Evolutionary conservation across 2,113 vertebrate species (phyloP), one percentile per base, ranked within the genome.

Genomic region (Myotis davidii): DNA sequence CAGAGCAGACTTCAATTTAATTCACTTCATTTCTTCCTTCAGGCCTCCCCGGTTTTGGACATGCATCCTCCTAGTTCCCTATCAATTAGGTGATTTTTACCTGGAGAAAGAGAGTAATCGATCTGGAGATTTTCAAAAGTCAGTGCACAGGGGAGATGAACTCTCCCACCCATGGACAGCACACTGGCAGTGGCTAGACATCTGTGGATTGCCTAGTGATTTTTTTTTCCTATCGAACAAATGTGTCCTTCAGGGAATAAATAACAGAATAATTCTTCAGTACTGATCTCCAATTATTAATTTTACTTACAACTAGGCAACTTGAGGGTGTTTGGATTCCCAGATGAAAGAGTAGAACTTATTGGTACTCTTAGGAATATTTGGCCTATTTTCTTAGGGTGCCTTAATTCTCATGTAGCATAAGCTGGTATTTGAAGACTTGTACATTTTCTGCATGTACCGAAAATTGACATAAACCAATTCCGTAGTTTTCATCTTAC

Each of bases 151-250:
- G 37, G 32, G 13, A 70, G 34, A 7, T 16, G 13, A 39, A 6
- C 17, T 21, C 6, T 45, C 56, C n/a, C 39, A 8, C 6, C 5
- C 64, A 79, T 9, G 3, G 32, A 50, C 16, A 64, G 39, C 32
- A 25, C 8, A 59, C 29, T 42, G 65, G 56, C 27, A 20, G 3
- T 18, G 37, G 9, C 39, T 9, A 42, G 32, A 20, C 10, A 56
- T 70, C 5, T 32, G 0, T 18, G 12, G 14, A 12, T 20, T 52
- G 1, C 34, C 3, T n/a, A 14, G 1, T 5, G 37, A 17, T 34
- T 59, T 45, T 18, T 82, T 65, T 82, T 86, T 50, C 23, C 37
- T 73, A 23, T 23, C 14, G 5, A 52, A 13, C 2, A 50, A 48
- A 4, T n/a, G 6, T 48, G 54, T 48, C 34, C 27, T 73, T 73